Evolutionary conservation across 2,113 vertebrate genomes (phyloP).

Genomic region (Tauraco erythrolophus): DNA sequence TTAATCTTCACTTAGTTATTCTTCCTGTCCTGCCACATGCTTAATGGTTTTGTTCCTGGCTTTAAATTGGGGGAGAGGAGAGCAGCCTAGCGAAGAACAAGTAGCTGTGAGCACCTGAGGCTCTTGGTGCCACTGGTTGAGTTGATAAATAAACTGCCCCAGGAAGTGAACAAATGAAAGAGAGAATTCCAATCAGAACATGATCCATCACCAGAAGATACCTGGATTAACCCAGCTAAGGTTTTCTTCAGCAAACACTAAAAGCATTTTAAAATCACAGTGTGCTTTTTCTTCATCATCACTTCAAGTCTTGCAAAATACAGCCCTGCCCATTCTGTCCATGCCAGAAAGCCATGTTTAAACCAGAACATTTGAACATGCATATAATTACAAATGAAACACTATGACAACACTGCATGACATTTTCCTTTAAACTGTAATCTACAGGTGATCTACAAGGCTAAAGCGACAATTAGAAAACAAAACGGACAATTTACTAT

Average conservation of each 20-base stretch:
- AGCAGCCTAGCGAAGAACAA: not conserved
- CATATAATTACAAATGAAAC: not conserved
- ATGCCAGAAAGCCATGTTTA: not conserved
- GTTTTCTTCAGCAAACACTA: not conserved
- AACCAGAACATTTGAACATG: not conserved
- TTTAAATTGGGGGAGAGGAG: not conserved
- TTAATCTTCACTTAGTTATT: not conserved
- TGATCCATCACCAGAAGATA: not conserved
- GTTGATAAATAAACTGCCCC: not conserved
- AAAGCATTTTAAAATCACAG: not conserved
- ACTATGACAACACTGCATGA: not conserved
- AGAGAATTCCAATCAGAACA: not conserved
- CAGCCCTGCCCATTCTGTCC: not conserved
- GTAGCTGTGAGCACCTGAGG: not conserved
- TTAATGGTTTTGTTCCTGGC: not conserved
- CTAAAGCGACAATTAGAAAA: not conserved
- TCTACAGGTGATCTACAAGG: slow-evolving; percentile 2
- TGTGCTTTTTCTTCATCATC: not conserved
- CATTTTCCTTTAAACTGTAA: not conserved
- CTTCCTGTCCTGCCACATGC: not conserved
- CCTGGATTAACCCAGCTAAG: not conserved
- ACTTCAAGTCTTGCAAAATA: not conserved
- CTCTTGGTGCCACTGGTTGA: not conserved
- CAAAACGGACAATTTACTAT: not conserved
- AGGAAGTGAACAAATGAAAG: not conserved